Base-by-base conservation (phyloP, 30 jellyfish, hydroid and myxozoan genomes). In the Rhopilema esculentum region DNA sequence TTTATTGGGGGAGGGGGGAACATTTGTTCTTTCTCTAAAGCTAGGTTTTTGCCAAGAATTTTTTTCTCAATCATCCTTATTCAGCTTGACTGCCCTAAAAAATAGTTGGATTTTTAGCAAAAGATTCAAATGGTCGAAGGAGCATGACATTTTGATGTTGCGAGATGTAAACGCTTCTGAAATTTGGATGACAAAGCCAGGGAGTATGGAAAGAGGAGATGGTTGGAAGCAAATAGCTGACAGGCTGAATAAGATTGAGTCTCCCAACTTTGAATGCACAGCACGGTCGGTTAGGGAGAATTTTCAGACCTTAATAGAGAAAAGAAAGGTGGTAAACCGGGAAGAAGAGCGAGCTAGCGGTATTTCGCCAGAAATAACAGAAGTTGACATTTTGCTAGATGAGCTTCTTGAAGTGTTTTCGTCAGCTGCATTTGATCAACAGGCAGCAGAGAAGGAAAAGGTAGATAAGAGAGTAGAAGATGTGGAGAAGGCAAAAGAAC, bases 261-360 rank as follows among this genome's bases (percentile, higher is more conserved):
- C 50, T 21, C 79, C 79, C 16, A 68, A 82, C 1, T 88, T 88
- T 66, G 75, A 78, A 22, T 91, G 68, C 1, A 28, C 72, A 24
- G 28, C 50, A 1, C 40, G 81, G 29, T 32, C 92, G 17, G 92
- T 88, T 18, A 74, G 92, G 50, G 96, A 88, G 27, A 64, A 80
- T 23, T 88, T 77, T 22, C 19, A 66, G 61, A 27, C n/a, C 8
- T 31, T 88, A 69, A 9, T 74, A 1, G 8, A 12, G 0, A 74
- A 75, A 17, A 49, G 84, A n/a, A 31, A 72, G 32, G 33, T 20
- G 19, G 65, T 77, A 25, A 53, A 78, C 66, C 12, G 72, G 71
- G 86, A 62, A 73, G 77, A 87, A 66, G 86, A 87, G 32, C 28
- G 69, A 28, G 96, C 87, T 16, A 88, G 91, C 79, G 91, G 96